Percentiles rank a stretch among this genome's conserved stretches.
Conservation (phyloP, 2,797 vertebrate species). For the Apogon hyalosoma region DNA sequence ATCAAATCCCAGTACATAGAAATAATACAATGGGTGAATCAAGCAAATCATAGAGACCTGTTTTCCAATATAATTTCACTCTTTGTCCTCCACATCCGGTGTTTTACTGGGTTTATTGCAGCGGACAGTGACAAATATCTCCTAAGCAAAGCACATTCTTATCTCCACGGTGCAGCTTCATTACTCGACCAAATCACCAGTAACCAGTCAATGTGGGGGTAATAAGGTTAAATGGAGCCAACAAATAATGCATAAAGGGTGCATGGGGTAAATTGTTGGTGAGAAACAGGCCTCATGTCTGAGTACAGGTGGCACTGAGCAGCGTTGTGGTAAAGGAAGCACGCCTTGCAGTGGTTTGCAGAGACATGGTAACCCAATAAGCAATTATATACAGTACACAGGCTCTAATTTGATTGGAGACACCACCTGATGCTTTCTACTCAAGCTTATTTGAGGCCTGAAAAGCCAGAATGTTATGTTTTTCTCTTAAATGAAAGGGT, state of each 20-base stretch:
- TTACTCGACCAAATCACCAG: constrained; percentile 23
- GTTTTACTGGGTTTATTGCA: constrained; percentile 27
- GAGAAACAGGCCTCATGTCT: constrained; percentile 25
- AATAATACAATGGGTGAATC: constrained; percentile 1
- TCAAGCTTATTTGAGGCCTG: constrained; percentile 10
- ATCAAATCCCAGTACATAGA: not conserved
- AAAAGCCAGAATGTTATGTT: constrained; percentile 1
- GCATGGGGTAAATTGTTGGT: constrained; percentile 39
- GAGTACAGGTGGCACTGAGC: constrained; percentile 5
- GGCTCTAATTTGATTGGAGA: constrained; percentile 44
- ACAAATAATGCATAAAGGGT: constrained; percentile 47
- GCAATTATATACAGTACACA: constrained; percentile 15
- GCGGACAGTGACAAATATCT: constrained; percentile 42
- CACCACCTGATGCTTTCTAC: constrained; percentile 41
- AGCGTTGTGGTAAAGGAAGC: constrained; percentile 11
- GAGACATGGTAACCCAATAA: constrained; percentile 46
- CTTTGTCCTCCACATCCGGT: constrained; percentile 10
- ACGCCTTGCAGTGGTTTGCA: constrained; percentile 28
- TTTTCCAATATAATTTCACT: not conserved
- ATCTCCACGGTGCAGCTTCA: constrained; percentile 60
- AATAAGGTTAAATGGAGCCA: constrained; percentile 60
- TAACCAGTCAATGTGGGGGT: constrained; percentile 18
- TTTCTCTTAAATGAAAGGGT: not conserved
- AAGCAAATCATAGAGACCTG: too few species aligned
- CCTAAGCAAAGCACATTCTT: constrained; percentile 42